Evolutionary conservation across 2,797 vertebrate genomes (phyloP).

Genomic region (Schizopygopsis pylzovi): DNA sequence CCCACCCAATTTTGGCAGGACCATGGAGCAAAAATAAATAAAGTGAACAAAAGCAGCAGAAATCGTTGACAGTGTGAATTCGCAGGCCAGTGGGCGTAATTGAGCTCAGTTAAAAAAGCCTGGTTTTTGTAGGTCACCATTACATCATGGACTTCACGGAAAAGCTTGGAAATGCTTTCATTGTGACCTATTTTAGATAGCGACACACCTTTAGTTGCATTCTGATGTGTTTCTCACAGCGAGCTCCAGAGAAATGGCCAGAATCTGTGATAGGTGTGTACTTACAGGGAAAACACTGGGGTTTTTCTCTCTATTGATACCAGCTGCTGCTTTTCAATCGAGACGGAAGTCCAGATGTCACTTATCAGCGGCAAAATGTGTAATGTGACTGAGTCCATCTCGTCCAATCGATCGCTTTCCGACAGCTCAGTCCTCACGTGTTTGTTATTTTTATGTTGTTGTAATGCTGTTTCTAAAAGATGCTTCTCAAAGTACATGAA

Average conservation of each 20-base stretch:
- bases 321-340: background rate
- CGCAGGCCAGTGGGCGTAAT: slow-evolving; percentile 44
- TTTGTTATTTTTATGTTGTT: background rate
- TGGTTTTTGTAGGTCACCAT: slow-evolving; percentile 74
- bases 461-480: background rate
- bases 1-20: slow-evolving; percentile 31
- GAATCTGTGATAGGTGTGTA: background rate
- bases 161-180: slow-evolving; percentile 71
- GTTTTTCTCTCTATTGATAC: background rate
- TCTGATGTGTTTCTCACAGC: background rate
- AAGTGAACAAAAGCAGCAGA: slow-evolving; percentile 33
- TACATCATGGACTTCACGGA: slow-evolving; percentile 75
- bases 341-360: background rate
- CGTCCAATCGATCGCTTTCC: background rate
- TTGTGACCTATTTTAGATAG: slow-evolving; percentile 73
- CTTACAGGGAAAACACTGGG: background rate
- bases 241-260: background rate
- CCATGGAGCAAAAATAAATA: slow-evolving; percentile 25
- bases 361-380: background rate
- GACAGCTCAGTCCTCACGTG: too few species aligned
- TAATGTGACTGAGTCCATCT: background rate
- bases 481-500: background rate
- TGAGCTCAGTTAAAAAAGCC: slow-evolving; percentile 66
- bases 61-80: slow-evolving; percentile 38
- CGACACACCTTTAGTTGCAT: slow-evolving; percentile 11